phyloP scores from a whole-genome alignment of 1,140 invertebrate genomes.

The Pygmarrhopalites habei region DNA sequence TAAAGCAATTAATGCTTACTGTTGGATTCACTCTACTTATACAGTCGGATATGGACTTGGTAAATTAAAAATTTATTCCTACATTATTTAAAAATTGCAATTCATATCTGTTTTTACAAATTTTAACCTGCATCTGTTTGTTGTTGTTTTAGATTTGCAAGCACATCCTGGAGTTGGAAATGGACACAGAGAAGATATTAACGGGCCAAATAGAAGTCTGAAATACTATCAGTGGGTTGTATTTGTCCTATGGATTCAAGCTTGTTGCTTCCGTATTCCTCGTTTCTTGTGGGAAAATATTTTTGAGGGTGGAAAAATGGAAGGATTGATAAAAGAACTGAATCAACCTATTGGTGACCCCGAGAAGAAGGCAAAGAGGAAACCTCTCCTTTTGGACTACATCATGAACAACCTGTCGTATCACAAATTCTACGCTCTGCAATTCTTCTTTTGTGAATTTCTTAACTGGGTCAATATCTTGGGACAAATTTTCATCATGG shows the following conservation, averaged over 20 bases:
- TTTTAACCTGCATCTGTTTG: no score
- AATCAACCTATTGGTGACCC: conserved; percentile 71
- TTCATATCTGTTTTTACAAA: no score
- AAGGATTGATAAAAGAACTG: conserved; percentile 73
- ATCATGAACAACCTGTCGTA: conserved; percentile 66
- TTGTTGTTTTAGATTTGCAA: no score
- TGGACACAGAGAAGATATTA: neutral
- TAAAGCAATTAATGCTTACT: conserved; percentile 8
- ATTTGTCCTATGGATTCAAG: conserved; percentile 69
- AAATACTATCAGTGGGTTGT: conserved; percentile 69
- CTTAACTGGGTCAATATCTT: conserved; percentile 46
- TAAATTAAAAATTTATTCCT: no score
- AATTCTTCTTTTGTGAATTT: conserved; percentile 43
- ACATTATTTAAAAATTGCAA: no score
- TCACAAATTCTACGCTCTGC: conserved; percentile 69
- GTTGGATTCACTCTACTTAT: conserved; percentile 15
- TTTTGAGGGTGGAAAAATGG: conserved; percentile 55
- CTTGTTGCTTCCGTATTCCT: conserved; percentile 63
- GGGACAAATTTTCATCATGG: conserved; percentile 43
- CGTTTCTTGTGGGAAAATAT: conserved; percentile 69
- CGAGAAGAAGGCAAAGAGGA: conserved; percentile 64
- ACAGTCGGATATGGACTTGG: conserved; percentile 44
- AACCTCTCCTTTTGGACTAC: conserved; percentile 73
- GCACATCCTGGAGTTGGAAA: conserved; percentile 40
- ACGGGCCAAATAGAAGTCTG: conserved; percentile 40